Base-by-base conservation (phyloP, 2,888 invertebrate species). In the Diarsia mendica region DNA sequence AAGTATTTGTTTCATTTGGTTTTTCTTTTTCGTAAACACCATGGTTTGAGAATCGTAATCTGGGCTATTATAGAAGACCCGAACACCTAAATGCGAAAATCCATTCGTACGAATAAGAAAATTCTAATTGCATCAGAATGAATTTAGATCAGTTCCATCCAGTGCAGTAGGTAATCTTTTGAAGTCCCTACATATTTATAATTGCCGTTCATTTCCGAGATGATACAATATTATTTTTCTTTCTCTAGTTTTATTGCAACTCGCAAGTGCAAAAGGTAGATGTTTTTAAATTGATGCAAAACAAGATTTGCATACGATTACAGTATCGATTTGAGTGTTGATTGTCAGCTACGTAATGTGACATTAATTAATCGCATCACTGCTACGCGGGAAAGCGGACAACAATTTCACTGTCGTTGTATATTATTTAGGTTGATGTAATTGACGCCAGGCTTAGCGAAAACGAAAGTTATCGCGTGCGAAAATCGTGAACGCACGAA, bases 331-430 rank as follows among this genome's bases (percentile, higher is more conserved):
- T 68, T 39, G 49, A 77, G 53, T 83, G 83, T 72, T 72, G 63
- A 72, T 79, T 72, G 77, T 77, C 61, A 76, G 73, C 72, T 75
- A 48, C 63, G 80, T 85, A 84, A 77, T 79, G 64, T 33, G 72
- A 82, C 75, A 79, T 82, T 85, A 87, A 90, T 88, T 85, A 88
- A 84, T 83, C 80, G 79, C 79, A 81, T 75, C 72, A 82, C 67
- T 78, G 76, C 65, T 80, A 85, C 89, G 83, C 79, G 88, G 81
- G 89, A 89, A 90, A 90, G 89, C 85, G 70, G 73, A 83, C 78
- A 82, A 86, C 72, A 85, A 87, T 89, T 89, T 87, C 84, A 85
- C 86, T 85, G 83, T 84, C 80, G 79, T 82, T 75, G 73, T 71
- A 79, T 75, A 83, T 82, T 77, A 82, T 85, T 83, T 81, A 79